phyloP scores from a whole-genome alignment of 2,888 invertebrate genomes.

The Drosophila longiperda region DNA sequence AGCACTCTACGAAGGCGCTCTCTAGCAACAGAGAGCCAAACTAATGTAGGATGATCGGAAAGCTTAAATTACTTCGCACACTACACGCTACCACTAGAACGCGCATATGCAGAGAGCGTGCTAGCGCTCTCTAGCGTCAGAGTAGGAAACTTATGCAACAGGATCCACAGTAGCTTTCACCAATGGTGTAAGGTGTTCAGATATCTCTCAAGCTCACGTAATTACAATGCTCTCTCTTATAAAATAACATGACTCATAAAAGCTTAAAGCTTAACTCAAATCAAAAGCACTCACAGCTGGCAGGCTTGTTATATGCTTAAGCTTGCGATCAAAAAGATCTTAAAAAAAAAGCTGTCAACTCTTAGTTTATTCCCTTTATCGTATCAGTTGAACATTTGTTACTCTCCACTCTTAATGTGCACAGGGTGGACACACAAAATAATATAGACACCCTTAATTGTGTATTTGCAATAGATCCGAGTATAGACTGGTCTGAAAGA shows the following conservation, averaged over 20 bases:
- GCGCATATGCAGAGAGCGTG: background rate
- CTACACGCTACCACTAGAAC: background rate
- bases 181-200: background rate
- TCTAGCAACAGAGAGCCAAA: background rate
- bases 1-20: background rate
- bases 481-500: conserved; percentile 19
- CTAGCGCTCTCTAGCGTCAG: background rate
- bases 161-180: background rate
- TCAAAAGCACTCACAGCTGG: background rate
- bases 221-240: background rate
- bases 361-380: background rate
- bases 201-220: background rate
- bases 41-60: background rate
- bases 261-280: background rate
- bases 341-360: background rate
- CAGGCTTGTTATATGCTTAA: background rate
- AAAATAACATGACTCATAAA: background rate
- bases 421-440: background rate
- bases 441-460: background rate
- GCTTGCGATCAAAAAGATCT: background rate
- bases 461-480: background rate
- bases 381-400: background rate
- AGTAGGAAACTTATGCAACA: background rate
- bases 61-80: background rate
- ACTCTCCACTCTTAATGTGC: background rate